phyloP scores from a whole-genome alignment of 2,113 vertebrate species.

The Steatornis caripensis region DNA sequence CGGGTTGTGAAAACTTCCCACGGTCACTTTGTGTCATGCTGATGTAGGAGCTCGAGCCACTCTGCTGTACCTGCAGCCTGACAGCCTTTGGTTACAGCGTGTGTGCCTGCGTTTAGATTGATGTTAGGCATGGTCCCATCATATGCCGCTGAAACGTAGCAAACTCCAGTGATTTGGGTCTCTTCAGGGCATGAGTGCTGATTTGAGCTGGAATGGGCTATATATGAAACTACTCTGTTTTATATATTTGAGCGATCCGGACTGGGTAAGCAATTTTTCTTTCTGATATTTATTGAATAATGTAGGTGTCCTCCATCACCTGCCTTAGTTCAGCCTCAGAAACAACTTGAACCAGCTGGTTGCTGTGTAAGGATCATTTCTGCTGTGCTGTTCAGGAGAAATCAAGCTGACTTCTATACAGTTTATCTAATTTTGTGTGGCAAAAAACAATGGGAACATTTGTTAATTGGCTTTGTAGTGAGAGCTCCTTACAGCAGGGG shows the following conservation, averaged over 20 bases:
- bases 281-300: neutral
- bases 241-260: neutral
- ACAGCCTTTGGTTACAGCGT: neutral
- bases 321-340: neutral
- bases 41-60: neutral
- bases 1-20: neutral
- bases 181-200: neutral
- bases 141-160: accelerated
- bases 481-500: neutral
- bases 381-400: neutral
- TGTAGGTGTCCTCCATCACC: neutral
- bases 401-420: neutral
- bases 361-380: neutral
- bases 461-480: neutral
- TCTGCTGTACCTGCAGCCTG: neutral
- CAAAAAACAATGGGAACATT: neutral
- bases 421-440: neutral
- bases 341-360: neutral
- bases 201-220: neutral
- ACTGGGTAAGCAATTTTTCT: neutral
- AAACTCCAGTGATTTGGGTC: neutral
- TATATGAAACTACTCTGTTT: neutral
- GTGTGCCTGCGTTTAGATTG: neutral
- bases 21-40: neutral
- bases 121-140: neutral